Conservation (phyloP, 2,113 vertebrate genomes). For the Bolborhynchus lineola region DNA sequence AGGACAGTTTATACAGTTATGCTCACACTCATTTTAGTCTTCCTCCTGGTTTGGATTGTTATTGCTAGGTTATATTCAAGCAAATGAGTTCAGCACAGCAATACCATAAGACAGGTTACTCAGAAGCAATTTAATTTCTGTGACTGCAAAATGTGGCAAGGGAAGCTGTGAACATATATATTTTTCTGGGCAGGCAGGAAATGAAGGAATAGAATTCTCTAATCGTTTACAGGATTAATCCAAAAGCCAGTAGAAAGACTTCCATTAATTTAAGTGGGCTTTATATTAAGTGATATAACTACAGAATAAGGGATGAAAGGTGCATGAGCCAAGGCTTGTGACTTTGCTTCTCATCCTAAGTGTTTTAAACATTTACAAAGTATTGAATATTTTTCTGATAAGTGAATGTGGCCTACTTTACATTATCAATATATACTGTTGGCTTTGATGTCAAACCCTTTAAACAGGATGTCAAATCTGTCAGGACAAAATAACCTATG, state of each 20-base stretch:
- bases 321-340: not conserved
- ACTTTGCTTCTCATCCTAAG: not conserved
- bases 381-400: not conserved
- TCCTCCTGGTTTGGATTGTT: not conserved
- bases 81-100: not conserved
- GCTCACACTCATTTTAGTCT: not conserved
- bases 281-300: not conserved
- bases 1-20: not conserved
- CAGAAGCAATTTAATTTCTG: not conserved
- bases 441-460: conserved; percentile 19
- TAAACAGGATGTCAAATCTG: not conserved
- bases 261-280: not conserved
- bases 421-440: not conserved
- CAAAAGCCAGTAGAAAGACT: not conserved
- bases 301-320: not conserved
- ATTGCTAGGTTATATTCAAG: not conserved
- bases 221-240: not conserved
- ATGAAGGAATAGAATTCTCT: not conserved
- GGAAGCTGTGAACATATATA: not conserved
- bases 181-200: not conserved
- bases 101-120: not conserved
- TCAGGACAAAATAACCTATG: not conserved
- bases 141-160: not conserved
- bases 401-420: not conserved
- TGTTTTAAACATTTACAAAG: conserved; percentile 6